Evolutionary conservation across 2,888 invertebrate genomes (phyloP), one percentile per base, ranked within the genome.

Genomic region (Leptinotarsa rubiginosa): DNA sequence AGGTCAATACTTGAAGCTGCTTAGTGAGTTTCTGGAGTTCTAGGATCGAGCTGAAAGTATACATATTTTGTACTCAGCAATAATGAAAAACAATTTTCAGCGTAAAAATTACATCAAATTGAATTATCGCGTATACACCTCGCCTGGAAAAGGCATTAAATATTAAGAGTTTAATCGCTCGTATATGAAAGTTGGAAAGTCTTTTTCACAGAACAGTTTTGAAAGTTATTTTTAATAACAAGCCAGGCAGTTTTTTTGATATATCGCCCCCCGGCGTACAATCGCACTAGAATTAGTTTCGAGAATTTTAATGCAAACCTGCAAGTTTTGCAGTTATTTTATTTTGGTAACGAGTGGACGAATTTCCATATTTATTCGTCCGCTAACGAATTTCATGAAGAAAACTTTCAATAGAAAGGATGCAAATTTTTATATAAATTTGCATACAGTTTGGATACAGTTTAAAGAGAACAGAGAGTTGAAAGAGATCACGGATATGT

Each of bases 151-250:
- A 22, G 12, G 20, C 56, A 10, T 22, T 56, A 22, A 56, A 56
- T 56, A 56, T 56, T 56, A 56, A 22, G 56, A 56, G 25, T 22
- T 56, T 56, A 56, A 56, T 56, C 56, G 22, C 25, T 22, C 22
- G 20, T 22, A 22, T 56, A 56, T 41, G 41, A 10, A 15, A 56
- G 56, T 10, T 18, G 16, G 22, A 25, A 56, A 20, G 56, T 56
- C 56, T 13, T 13, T 56, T 56, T 20, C 56, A 56, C 13, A 56
- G 56, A 18, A 22, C 15, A 20, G 18, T 56, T 22, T 56, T 56
- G 10, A 10, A 56, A 56, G 22, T 56, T 56, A 56, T 56, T 56
- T 56, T 56, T 56, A 56, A 56, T 56, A 13, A 56, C 18, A 18
- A 10, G 20, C 13, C 56, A 22, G 56, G 20, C 22, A 15, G 15